Evolutionary conservation across 2,797 vertebrate genomes (phyloP), one percentile per base, ranked within the genome.

Genomic region (Epinephelus coioides): DNA sequence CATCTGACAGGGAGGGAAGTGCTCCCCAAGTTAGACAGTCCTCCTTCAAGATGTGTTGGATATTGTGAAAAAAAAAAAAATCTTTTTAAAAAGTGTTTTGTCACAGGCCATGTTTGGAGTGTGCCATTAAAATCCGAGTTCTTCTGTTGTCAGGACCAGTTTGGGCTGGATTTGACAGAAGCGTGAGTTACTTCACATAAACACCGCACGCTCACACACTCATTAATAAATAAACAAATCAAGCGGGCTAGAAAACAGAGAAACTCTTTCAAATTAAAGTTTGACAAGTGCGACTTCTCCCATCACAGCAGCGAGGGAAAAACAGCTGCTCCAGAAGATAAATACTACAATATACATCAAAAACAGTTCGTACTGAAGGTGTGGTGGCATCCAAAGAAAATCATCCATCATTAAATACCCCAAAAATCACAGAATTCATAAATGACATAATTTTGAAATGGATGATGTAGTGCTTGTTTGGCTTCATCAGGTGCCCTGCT

Each of bases 171-270:
- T 81, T 60, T 49, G n/a, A 77, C 57, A 54, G 19, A 72, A 13
- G 67, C 53, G 27, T 51, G 21, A 76, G 66, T 66, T 55, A 69
- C 67, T 68, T 62, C 18, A 13, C 23, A 60, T 60, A 74, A 76
- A 84, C 53, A 43, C 18, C 6, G 6, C 12, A 10, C 9, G 3
- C 63, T 60, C 57, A 51, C 34, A 56, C 27, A 15, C 57, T 49
- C 46, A 64, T 82, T 69, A 79, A 82, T 73, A 66, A 72, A 57
- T 40, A 62, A 83, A 74, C 50, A 66, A 68, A 86, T 78, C 59
- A 67, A 19, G 15, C 40, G 11, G 40, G 62, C 21, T 54, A 66
- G n/a, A 76, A 68, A 27, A 61, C 19, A 53, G 54, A 56, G 34
- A 78, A 44, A 61, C 18, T 43, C 2, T 63, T 76, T 76, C 14